phyloP scores from a whole-genome alignment of 2,888 invertebrate species.

The Odiellus spinosus region DNA sequence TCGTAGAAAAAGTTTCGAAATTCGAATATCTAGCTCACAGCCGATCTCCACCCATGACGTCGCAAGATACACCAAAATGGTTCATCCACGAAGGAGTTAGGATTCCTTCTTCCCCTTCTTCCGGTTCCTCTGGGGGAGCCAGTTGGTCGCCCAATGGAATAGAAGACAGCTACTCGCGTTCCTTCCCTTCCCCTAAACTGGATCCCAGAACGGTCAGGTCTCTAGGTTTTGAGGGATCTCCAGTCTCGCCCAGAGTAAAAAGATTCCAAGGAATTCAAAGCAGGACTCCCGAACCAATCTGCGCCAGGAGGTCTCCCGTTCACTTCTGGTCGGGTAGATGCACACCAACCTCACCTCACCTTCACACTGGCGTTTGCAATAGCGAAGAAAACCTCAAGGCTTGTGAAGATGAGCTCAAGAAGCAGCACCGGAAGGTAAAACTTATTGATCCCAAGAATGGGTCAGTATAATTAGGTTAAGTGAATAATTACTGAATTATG shows the following conservation, averaged over 20 bases:
- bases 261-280: background rate
- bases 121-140: background rate
- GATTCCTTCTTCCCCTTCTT: conserved; percentile 6
- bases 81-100: conserved; percentile 18
- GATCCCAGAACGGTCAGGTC: background rate
- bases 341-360: conserved; percentile 21
- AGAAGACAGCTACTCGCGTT: conserved; percentile 2
- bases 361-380: conserved; percentile 10
- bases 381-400: conserved; percentile 32
- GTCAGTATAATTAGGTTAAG: background rate
- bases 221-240: background rate
- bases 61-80: conserved; percentile 17
- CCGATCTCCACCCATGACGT: conserved; percentile 11
- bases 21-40: conserved; percentile 55
- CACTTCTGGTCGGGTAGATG: conserved; percentile 18
- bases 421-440: conserved; percentile 18
- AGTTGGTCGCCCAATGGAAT: background rate
- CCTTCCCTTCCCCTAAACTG: background rate
- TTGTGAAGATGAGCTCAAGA: conserved; percentile 29
- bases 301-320: background rate
- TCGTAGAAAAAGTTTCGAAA: conserved; percentile 59
- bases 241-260: background rate
- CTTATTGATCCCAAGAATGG: background rate
- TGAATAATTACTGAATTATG: background rate
- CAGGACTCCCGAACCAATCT: background rate